Base-by-base conservation (phyloP, 2,113 vertebrate genomes). In the Cinclus cinclus region DNA sequence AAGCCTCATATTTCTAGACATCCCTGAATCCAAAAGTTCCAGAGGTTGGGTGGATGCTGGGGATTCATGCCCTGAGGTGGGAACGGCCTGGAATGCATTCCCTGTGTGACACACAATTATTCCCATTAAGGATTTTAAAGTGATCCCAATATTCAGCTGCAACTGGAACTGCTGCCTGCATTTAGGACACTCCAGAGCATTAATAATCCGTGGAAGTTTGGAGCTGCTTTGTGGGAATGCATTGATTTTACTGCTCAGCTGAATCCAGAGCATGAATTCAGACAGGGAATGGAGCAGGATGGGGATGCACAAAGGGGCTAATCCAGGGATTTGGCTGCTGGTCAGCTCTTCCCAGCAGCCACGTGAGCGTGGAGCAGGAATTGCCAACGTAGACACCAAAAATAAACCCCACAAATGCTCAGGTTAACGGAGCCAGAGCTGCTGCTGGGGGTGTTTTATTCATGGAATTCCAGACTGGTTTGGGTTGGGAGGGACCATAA, bases 51-150 rank as follows among this genome's bases (percentile, higher is more conserved):
- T 55, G 73, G 58, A 13, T 80, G 5, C 0, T 15, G 47, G 33
- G 73, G 27, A 46, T 56, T 37, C 7, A 0, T 53, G 58, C 74
- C 89, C 89, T 25, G 53, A 3, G 10, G 80, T 16, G 27, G n/a
- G 44, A 46, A n/a, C 1, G 4, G 33, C 94, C 73, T 15, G 3
- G 83, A 44, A 42, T 1, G 0, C 2, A 0, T 20, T 87, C 81
- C 14, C 56, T 56, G 17, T 18, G 3, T 84, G 95, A 87, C 92
- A 96, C 63, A 47, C 69, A 75, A 65, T 94, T 95, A 95, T 76
- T 95, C 39, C 89, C 93, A 89, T 87, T 44, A 87, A 65, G 91
- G 81, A 46, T 87, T 95, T 71, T 33, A 9, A 69, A 87, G 69
- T 79, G 89, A 95, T 95, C 71, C 60, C 91, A 35, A 2, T n/a